Conservation (phyloP, 2,113 vertebrate species). For the Xenotilapia caudafasciata region DNA sequence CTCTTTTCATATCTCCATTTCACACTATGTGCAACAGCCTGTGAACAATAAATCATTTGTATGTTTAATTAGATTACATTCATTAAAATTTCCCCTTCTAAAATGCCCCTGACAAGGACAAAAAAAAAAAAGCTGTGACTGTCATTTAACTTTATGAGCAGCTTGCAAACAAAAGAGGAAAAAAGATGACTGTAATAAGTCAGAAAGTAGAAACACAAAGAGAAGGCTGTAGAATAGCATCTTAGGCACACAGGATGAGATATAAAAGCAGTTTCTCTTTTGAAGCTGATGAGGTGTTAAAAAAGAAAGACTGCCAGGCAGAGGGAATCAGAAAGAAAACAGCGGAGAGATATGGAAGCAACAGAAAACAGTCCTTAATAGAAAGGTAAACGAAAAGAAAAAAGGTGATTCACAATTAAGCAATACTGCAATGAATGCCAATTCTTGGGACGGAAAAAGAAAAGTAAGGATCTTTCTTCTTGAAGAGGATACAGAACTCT, state of each 20-base stretch:
- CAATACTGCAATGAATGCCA: constrained; percentile 2
- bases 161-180: constrained; percentile 27
- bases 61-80: constrained; percentile 16
- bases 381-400: constrained; percentile 28
- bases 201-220: constrained; percentile 36
- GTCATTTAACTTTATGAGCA: constrained; percentile 14
- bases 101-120: background rate
- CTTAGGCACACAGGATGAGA: background rate
- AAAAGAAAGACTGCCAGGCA: background rate
- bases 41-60: constrained; percentile 15
- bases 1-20: background rate
- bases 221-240: constrained; percentile 34
- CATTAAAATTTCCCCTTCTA: background rate
- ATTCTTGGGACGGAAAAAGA: constrained; percentile 10
- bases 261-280: background rate
- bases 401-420: constrained; percentile 21
- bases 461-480: constrained; percentile 14
- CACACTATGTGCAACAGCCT: background rate
- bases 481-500: constrained; percentile 16
- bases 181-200: background rate
- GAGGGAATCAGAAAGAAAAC: background rate
- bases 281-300: background rate
- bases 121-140: background rate
- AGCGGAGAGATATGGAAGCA: background rate
- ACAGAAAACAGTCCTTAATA: constrained; percentile 45